Base-by-base conservation (phyloP, 2,113 vertebrate genomes). In the Cottus gobio region DNA sequence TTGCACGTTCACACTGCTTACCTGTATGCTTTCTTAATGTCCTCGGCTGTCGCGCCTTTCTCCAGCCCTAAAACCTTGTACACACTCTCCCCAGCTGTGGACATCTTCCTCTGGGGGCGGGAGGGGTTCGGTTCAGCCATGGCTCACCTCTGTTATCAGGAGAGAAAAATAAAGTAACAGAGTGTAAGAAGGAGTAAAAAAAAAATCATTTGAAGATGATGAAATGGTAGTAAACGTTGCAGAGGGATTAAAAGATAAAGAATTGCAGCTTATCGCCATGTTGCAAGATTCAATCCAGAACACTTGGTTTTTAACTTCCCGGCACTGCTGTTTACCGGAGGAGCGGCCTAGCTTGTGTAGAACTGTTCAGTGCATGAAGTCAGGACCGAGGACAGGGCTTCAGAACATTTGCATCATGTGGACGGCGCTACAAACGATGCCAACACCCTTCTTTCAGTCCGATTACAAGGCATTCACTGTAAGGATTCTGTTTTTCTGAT, bases 1-100 rank as follows among this genome's bases (percentile, higher is more conserved):
- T 13, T 24, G 11, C 48, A 46, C 2, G 48, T 22, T 20, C 18
- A 26, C n/a, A 12, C 28, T 16, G 57, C 28, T 37, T 4, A 62
- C 97, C 97, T 96, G 93, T 98, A 98, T 0, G 97, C 95, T 71
- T 94, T 96, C 93, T 98, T 98, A 82, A 98, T 92, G 39, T 99
- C 97, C 50, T 97, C 97, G 4, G 96, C 92, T 0, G 96, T 91
- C 1, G 97, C 96, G 11, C 97, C 97, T 87, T 97, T 98, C 92
- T 96, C 94, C 84, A 98, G 91, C 2, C 96, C 97, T 81, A 99
- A 90, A 37, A 97, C 93, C 4, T 94, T 92, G 83, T 98, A 99
- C 52, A 98, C 91, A 69, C 94, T 97, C 62, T 94, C 95, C 58
- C 97, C 97, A 4, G 92, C 91, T 2, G 93, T 95, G 37, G 97